These are phyloP conservation scores for human (Homo sapiens) DNA, from an alignment of 2,113 vertebrate genomes.

Conservation along the genomic window GRCh38 chr7:100997001-100997500, in stretches of 20 bases:
- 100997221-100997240: no score
- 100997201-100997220: accelerated
- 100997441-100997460: background rate
- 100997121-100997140: no score
- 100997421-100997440: background rate
- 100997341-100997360: background rate
- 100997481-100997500: no score
- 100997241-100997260: background rate
- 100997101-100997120: no score
- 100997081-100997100: no score
- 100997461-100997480: background rate
- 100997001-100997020: background rate
- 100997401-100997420: accelerated
- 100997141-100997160: background rate
- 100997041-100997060: no score
- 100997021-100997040: background rate
- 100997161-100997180: accelerated
- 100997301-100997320: no score
- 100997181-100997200: accelerated
- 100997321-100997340: background rate
- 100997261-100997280: accelerated
- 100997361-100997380: background rate
- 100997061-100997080: no score
- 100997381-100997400: accelerated
- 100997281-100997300: no score